These are phyloP conservation scores for Conomelus anceps DNA, from an alignment of 2,888 invertebrate species.

Conservation along the genomic window DNA sequence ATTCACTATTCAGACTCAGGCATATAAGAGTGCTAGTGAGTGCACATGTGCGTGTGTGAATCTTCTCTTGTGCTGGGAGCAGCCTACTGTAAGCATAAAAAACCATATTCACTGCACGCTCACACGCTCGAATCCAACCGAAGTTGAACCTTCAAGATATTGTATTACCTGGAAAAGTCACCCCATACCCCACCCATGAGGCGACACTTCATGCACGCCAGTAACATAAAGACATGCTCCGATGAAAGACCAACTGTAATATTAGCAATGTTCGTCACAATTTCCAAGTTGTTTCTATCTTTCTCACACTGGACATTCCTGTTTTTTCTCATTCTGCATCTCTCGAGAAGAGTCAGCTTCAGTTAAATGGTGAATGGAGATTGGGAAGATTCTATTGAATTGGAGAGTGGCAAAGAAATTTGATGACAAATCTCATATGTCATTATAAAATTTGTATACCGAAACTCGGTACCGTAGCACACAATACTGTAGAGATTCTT, in stretches of 20 bases:
- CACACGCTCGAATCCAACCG: neutral
- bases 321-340: too few relatives aligned
- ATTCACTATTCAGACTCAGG: neutral
- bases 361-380: too few relatives aligned
- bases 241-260: neutral
- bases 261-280: neutral
- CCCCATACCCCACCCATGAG: neutral
- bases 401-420: too few relatives aligned
- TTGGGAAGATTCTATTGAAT: too few relatives aligned
- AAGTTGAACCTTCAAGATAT: neutral
- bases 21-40: neutral
- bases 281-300: neutral
- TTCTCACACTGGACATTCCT: too few relatives aligned
- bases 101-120: neutral
- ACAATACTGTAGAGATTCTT: too few relatives aligned
- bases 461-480: too few relatives aligned
- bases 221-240: neutral
- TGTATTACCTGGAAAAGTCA: neutral
- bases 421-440: too few relatives aligned
- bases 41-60: neutral
- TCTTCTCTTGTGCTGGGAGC: neutral
- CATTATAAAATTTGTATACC: too few relatives aligned
- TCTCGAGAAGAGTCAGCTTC: too few relatives aligned
- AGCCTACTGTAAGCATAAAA: neutral
- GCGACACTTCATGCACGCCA: neutral